Evolutionary conservation across 92 coral and sea anemone genomes (phyloP), one percentile per base, ranked within the genome.

Genomic region (Diadumene lineata): DNA sequence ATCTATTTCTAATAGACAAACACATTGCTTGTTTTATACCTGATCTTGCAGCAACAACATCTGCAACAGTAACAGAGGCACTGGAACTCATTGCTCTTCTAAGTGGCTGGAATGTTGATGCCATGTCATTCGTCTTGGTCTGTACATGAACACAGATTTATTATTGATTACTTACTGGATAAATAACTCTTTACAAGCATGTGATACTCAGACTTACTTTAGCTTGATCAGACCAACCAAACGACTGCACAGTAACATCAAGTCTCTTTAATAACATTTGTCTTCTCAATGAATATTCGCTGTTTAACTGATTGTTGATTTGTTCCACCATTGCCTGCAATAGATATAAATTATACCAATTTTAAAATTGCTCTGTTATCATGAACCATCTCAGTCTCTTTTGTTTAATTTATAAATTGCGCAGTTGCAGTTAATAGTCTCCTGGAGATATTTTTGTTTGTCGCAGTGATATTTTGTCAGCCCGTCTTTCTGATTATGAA

Each of bases 181-280:
- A 43, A 44, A 53, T 15, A 53, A 4, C 19, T 53, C 19, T 9
- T 53, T 2, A 53, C 10, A 53, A 9, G 3, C 29, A 43, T 31
- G n/a, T n/a, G 7, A 38, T 21, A 16, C 10, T 43, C 0, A 44
- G 46, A 62, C 60, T 38, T 63, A 94, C 99, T 92, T 92, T 92
- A 22, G 97, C 99, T 30, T 76, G 87, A 63, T 92, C 97, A n/a
- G 99, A 96, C 99, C 99, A 96, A 10, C 92, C 96, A 84, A 96
- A 96, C 1, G 99, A 96, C 79, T 90, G 97, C 27, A 96, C 79
- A 18, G 99, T 96, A 13, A 96, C 99, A 64, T 96, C 99, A 30
- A 92, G 80, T 72, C 99, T 85, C 69, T 92, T 96, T 76, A 96
- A 74, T 82, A 96, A 75, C 86, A 93, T 96, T 30, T 90, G 97